Base-by-base conservation (phyloP, 2,888 invertebrate species). In the Morpho achilles region DNA sequence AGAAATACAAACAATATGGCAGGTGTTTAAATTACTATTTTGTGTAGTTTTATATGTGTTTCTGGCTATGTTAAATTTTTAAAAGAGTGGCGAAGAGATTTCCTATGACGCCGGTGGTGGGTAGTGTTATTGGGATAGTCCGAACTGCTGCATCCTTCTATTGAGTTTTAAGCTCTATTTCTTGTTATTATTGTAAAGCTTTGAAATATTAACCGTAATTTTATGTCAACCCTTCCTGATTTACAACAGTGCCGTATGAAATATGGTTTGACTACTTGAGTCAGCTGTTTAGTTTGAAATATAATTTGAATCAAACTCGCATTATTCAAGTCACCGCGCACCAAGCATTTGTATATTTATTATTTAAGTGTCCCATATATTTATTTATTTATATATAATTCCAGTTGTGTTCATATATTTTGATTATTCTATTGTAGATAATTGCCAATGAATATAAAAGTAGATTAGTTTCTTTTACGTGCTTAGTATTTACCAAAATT, bases 131-230 rank as follows among this genome's bases (percentile, higher is more conserved):
- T 16, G 16, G 16, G 16, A 16, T 16, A 16, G 16, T 16, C 16
- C 1, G 1, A 16, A 16, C 16, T 16, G 16, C 16, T 16, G 16
- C 16, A 16, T 16, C 16, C 16, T 1, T 16, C 16, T 16, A 16
- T 16, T 16, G 16, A 16, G 16, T 16, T 16, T 16, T 16, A 16
- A 16, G 16, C 16, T 16, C 16, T 16, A 16, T 16, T 16, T 16
- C 16, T 16, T 16, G 16, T 16, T 16, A 16, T 16, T 16, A 16
- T 16, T 16, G 32, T 32, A 32, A 32, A 32, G 32, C 23, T 49
- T 48, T 53, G 58, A 54, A 50, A 54, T 54, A 54, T 54, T 55
- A 69, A 65, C 66, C 66, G 67, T 65, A 68, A 65, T 63, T 67
- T 59, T 45, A 50, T 62, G 60, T 56, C 62, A 56, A 62, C 53